These are phyloP conservation scores for Enteromius mattozi DNA, from an alignment of 2,797 vertebrate species.

Conservation along the genomic window DNA sequence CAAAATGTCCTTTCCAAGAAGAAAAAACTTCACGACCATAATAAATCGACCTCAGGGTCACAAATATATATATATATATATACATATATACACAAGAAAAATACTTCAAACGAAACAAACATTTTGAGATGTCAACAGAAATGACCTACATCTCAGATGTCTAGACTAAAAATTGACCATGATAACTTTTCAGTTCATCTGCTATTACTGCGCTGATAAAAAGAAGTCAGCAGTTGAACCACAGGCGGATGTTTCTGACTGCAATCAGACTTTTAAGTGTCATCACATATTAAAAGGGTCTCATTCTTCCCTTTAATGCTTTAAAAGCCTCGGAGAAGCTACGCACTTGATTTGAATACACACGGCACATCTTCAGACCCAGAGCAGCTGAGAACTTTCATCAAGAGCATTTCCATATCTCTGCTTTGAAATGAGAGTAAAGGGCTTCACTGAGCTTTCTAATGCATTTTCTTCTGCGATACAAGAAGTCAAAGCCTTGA, in stretches of 20 bases:
- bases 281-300: not conserved
- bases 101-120: not conserved
- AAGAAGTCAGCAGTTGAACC: not conserved
- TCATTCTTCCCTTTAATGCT: conserved; percentile 4
- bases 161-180: not conserved
- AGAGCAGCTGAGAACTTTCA: conserved; percentile 16
- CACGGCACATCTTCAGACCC: not conserved
- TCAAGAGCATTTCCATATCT: conserved; percentile 16
- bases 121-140: not conserved
- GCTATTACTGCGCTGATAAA: conserved; percentile 2
- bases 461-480: not conserved
- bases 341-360: not conserved
- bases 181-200: conserved; percentile 7
- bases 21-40: not conserved
- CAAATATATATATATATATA: not conserved
- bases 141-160: conserved; percentile 1
- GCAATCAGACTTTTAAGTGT: conserved; percentile 13
- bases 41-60: not conserved
- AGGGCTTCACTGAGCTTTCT: not conserved
- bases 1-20: not conserved
- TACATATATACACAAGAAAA: not conserved
- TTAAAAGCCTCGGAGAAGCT: not conserved
- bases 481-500: not conserved
- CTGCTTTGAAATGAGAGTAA: conserved; percentile 10
- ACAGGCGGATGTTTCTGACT: conserved; percentile 3